Percentiles rank a stretch among this genome's conserved stretches.
Evolutionary conservation across 2,888 invertebrate genomes (phyloP).

Genomic region (Eulithis prunata): DNA sequence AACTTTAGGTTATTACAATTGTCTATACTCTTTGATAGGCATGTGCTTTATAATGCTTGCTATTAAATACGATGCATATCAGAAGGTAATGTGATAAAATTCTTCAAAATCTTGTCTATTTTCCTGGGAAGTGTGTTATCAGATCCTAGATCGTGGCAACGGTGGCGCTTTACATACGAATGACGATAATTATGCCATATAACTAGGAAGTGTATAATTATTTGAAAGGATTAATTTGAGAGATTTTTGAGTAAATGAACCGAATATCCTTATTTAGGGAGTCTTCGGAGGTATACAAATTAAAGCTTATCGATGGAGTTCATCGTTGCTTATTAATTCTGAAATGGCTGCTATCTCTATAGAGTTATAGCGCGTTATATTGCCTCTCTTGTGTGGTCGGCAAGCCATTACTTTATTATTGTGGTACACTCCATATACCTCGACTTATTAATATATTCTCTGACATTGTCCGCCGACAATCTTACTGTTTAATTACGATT

Average conservation of each 20-base stretch:
- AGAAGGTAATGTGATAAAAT: constrained; percentile 43
- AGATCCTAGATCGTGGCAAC: constrained; percentile 39
- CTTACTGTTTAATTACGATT: constrained; percentile 44
- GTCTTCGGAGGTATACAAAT: constrained; percentile 4
- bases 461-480: constrained; percentile 35
- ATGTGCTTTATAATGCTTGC: neutral
- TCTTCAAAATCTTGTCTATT: constrained; percentile 41
- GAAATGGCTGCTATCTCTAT: neutral
- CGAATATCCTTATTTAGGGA: constrained; percentile 26
- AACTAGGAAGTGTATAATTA: constrained; percentile 34
- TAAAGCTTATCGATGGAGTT: constrained; percentile 16
- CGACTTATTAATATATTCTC: constrained; percentile 11
- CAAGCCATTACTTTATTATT: constrained; percentile 27
- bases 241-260: constrained; percentile 31
- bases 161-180: constrained; percentile 39
- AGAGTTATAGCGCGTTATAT: neutral
- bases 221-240: constrained; percentile 29
- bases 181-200: constrained; percentile 36
- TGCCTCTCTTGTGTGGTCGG: neutral
- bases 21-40: neutral
- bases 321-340: constrained; percentile 26
- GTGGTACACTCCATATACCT: constrained; percentile 22
- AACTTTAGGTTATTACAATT: constrained; percentile 13
- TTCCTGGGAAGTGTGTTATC: constrained; percentile 50
- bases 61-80: constrained; percentile 42